These are phyloP conservation scores for Octodonta nipae DNA, from an alignment of 2,888 invertebrate genomes.

Conservation along the genomic window DNA sequence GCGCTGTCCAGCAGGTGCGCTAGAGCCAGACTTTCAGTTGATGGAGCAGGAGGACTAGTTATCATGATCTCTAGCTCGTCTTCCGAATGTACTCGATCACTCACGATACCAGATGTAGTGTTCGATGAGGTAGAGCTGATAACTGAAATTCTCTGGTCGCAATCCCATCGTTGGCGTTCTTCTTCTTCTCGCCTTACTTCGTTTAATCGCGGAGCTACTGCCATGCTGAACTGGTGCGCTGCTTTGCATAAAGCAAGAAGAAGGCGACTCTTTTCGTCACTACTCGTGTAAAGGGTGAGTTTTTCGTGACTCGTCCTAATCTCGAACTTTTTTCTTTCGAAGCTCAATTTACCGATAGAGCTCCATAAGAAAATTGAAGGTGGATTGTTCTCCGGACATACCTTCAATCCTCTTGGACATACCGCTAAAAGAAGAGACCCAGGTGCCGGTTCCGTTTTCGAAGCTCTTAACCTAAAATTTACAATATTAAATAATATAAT, in stretches of 20 bases:
- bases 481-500: no score
- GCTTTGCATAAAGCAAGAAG: conserved; percentile 44
- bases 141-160: conserved; percentile 39
- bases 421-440: conserved; percentile 80
- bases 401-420: conserved; percentile 82
- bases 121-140: conserved; percentile 85
- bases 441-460: conserved; percentile 59
- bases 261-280: conserved; percentile 88
- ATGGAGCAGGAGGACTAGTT: conserved; percentile 70
- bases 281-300: conserved; percentile 78
- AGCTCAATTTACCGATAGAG: conserved; percentile 86
- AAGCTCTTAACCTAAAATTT: conserved; percentile 51
- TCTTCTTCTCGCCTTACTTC: conserved; percentile 74
- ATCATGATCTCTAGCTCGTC: conserved; percentile 86
- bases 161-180: conserved; percentile 44
- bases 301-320: conserved; percentile 81
- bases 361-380: conserved; percentile 82
- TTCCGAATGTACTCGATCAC: conserved; percentile 83
- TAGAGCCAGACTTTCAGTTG: conserved; percentile 70
- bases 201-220: conserved; percentile 69
- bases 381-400: conserved; percentile 60
- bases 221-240: conserved; percentile 92
- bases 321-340: conserved; percentile 95
- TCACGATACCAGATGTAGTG: conserved; percentile 91
- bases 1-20: conserved; percentile 60